Conservation (phyloP, 2,113 vertebrate genomes). For the Pteruthius melanotis region DNA sequence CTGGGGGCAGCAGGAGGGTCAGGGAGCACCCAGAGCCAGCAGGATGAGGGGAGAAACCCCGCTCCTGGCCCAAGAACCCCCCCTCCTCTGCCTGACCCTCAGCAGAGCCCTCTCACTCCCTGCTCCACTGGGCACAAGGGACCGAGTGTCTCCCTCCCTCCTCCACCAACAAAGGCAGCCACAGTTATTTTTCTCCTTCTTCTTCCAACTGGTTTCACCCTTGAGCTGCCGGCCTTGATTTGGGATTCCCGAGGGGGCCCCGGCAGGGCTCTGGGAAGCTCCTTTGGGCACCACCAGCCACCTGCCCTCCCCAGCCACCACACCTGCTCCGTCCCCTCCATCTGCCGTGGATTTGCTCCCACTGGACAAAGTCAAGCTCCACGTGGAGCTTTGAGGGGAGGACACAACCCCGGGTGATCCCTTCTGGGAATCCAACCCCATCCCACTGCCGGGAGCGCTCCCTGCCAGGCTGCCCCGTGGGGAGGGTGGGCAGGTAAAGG, state of each 20-base stretch:
- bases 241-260: neutral
- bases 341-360: fast-evolving
- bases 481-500: neutral
- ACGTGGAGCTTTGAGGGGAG: neutral
- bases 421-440: neutral
- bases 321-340: neutral
- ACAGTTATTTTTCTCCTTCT: neutral
- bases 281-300: neutral
- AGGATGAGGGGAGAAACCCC: neutral
- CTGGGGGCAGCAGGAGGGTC: neutral
- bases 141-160: slow-evolving; percentile 63
- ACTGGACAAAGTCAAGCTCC: neutral
- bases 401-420: fast-evolving
- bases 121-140: slow-evolving; percentile 30
- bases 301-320: neutral
- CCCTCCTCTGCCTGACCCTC: neutral
- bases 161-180: slow-evolving; percentile 55
- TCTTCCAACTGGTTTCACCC: neutral
- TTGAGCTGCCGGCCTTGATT: neutral
- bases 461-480: fast-evolving
- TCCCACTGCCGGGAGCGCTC: fast-evolving
- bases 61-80: neutral
- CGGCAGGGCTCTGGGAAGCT: neutral
- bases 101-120: neutral
- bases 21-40: neutral